Evolutionary conservation across 2,113 vertebrate species (phyloP), one percentile per base, ranked within the genome.

Genomic region (Athene noctua): DNA sequence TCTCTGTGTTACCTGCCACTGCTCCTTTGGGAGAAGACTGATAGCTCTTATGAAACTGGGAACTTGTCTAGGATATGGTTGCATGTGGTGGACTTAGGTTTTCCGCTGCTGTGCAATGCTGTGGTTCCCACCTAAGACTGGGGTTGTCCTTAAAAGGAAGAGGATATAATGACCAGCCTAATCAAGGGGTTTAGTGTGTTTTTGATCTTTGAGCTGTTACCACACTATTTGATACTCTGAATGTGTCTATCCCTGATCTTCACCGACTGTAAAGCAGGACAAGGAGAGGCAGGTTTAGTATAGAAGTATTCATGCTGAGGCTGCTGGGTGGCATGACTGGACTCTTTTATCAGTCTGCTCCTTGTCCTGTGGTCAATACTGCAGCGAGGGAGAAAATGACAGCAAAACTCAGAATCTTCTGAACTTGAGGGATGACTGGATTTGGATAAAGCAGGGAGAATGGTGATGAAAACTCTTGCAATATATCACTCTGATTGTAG

Each of bases 31-130:
- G 38, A 22, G 16, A 46, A 42, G 19, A 38, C 58, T 3, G 2
- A 40, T 5, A 29, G 44, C 62, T 38, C 27, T 23, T 34, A 4
- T 0, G 23, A 22, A 55, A 30, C 2, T 15, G 47, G 63, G 46
- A n/a, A 14, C 46, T 38, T 26, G 6, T 26, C 46, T 49, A 57
- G 30, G 51, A 29, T 61, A 4, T 0, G 25, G 20, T 54, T 58
- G 21, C 5, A 1, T 9, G 72, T 1, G 3, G 23, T 4, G 29
- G 46, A 7, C 15, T 16, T 42, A 29, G 18, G 13, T 32, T n/a
- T 47, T 61, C 57, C 36, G 23, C 30, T 38, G 17, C 26, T 34
- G 40, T 55, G 70, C 38, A 8, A 1, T 27, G 38, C 65, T 49
- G n/a, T 21, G 29, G 23, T 42, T 83, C 55, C 44, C 74, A 49